Conservation (phyloP, 1,140 invertebrate species). For the Saxidomus purpurata region DNA sequence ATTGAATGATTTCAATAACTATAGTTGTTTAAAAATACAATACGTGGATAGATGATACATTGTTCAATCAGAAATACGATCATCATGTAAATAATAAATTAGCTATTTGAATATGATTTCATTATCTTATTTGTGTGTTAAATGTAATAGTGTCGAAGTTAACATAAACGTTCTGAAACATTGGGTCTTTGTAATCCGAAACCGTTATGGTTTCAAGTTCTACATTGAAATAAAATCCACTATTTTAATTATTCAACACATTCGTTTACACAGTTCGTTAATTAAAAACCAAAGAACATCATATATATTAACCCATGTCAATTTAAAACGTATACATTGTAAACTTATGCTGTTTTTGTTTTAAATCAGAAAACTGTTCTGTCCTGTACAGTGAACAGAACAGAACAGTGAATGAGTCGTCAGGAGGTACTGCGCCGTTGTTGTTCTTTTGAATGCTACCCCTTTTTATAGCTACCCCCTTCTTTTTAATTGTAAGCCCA, state of each 20-base stretch:
- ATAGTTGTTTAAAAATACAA: neutral
- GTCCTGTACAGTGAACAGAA: too few relatives aligned
- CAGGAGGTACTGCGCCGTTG: too few relatives aligned
- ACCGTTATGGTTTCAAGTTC: neutral
- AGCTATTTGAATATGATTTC: constrained; percentile 2
- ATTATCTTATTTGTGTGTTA: constrained; percentile 16
- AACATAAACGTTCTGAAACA: neutral
- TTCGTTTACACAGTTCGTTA: neutral
- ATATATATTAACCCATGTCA: neutral
- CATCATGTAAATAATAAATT: constrained; percentile 1
- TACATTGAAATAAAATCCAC: neutral
- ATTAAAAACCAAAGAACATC: neutral
- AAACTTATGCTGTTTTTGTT: too few relatives aligned
- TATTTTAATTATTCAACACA: neutral
- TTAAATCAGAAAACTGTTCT: too few relatives aligned
- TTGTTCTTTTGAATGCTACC: too few relatives aligned
- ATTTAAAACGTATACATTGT: too few relatives aligned
- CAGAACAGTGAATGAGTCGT: too few relatives aligned
- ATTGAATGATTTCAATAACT: constrained; percentile 32
- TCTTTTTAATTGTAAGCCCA: too few relatives aligned
- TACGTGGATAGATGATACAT: neutral
- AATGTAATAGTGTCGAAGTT: constrained; percentile 13
- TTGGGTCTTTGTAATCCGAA: neutral
- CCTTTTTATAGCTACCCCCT: too few relatives aligned
- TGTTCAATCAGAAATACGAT: constrained; percentile 1